These are phyloP conservation scores for Solen grandis DNA, from an alignment of 1,140 invertebrate genomes.

Conservation along the genomic window DNA sequence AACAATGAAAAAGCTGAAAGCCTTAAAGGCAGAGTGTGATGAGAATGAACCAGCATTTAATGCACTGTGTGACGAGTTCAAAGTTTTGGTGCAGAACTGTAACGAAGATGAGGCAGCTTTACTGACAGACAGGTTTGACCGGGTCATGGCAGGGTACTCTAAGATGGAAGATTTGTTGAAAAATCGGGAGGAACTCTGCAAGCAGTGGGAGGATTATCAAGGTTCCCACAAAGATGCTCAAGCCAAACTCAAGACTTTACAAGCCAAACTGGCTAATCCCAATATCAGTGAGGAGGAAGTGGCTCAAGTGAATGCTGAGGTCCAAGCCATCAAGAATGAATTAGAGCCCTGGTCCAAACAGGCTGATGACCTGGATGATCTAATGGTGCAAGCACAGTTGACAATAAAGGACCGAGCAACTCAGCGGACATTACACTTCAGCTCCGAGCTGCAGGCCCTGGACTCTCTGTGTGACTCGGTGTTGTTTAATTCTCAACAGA, in stretches of 20 bases:
- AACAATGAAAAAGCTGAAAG: slow-evolving; percentile 67
- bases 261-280: slow-evolving; percentile 88
- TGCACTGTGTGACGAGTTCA: slow-evolving; percentile 87
- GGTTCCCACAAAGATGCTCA: slow-evolving; percentile 90
- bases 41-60: slow-evolving; percentile 74
- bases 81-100: slow-evolving; percentile 86
- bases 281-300: slow-evolving; percentile 83
- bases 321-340: slow-evolving; percentile 67
- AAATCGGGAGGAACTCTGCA: slow-evolving; percentile 88
- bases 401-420: slow-evolving; percentile 76
- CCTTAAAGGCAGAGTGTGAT: slow-evolving; percentile 72
- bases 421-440: slow-evolving; percentile 75
- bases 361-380: slow-evolving; percentile 70
- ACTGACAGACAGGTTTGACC: slow-evolving; percentile 88
- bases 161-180: slow-evolving; percentile 81
- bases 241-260: slow-evolving; percentile 89
- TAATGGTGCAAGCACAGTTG: slow-evolving; percentile 72
- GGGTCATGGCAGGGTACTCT: slow-evolving; percentile 88
- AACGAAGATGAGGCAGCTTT: slow-evolving; percentile 87
- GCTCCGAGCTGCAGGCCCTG: slow-evolving; percentile 72
- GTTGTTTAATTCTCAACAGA: slow-evolving; percentile 65
- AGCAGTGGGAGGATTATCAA: slow-evolving; percentile 90
- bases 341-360: slow-evolving; percentile 71
- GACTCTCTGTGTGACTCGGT: slow-evolving; percentile 70
- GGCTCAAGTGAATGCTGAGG: slow-evolving; percentile 70